phyloP scores from a whole-genome alignment of 2,888 invertebrate species.

The Athalia circularis region DNA sequence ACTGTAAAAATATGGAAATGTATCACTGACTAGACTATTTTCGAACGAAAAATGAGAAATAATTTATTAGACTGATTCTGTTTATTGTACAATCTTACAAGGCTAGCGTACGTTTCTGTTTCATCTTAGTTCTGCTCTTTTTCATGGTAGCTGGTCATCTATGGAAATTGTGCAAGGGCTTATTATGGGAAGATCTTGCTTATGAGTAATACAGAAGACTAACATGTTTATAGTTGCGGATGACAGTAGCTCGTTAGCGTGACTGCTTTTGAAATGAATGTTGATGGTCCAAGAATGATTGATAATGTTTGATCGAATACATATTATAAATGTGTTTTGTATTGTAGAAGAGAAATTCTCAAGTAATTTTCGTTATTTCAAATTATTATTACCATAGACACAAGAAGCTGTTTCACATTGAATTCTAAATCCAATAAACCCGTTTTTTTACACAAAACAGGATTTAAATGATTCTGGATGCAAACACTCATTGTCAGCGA shows the following conservation, averaged over 20 bases:
- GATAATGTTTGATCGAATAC: background rate
- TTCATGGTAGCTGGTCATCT: slow-evolving; percentile 12
- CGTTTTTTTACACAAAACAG: no score
- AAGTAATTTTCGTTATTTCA: no score
- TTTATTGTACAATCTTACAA: slow-evolving; percentile 45
- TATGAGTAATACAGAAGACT: slow-evolving; percentile 34
- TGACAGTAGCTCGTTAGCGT: background rate
- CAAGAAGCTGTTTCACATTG: background rate
- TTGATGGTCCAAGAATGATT: background rate
- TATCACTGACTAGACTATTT: background rate
- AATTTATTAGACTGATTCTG: slow-evolving; percentile 66
- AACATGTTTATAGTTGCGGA: slow-evolving; percentile 26
- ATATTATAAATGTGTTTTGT: background rate
- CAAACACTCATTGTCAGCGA: no score
- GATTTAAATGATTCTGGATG: no score
- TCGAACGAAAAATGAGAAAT: slow-evolving; percentile 61
- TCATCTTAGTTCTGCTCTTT: slow-evolving; percentile 4
- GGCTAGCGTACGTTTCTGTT: slow-evolving; percentile 25
- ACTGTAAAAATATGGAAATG: background rate
- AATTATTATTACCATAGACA: background rate
- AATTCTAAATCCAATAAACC: no score
- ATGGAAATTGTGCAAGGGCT: slow-evolving; percentile 32
- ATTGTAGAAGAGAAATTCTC: no score
- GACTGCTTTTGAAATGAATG: background rate
- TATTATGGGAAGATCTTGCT: slow-evolving; percentile 2